Evolutionary conservation across 2,888 invertebrate species (phyloP).

Genomic region (Branchipolynoe longqiensis): DNA sequence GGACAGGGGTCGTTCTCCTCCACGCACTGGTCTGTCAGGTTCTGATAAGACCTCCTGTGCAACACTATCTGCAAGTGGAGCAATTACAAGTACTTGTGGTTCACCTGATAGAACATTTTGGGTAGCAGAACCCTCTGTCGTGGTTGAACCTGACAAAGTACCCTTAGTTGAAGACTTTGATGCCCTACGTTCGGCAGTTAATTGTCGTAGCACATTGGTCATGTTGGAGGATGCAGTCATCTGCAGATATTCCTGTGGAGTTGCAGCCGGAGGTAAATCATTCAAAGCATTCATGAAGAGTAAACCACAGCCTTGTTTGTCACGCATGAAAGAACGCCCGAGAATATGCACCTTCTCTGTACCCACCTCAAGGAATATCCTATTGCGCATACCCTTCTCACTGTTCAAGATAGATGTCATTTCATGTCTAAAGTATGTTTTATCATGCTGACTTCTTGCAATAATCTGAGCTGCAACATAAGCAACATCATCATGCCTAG

Average conservation of each 20-base stretch:
- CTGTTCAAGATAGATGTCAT: background rate
- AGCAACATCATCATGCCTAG: constrained; percentile 34
- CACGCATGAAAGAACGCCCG: background rate
- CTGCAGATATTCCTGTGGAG: background rate
- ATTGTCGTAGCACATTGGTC: background rate
- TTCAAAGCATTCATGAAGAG: constrained; percentile 13
- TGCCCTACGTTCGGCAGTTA: background rate
- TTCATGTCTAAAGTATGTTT: background rate
- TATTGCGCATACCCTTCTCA: background rate
- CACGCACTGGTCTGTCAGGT: background rate
- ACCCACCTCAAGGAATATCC: background rate
- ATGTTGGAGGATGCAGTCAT: background rate
- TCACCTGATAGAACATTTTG: too few species aligned
- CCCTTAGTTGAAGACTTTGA: too few species aligned
- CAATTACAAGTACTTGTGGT: constrained; percentile 9
- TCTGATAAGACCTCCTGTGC: background rate
- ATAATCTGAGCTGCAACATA: constrained; percentile 45
- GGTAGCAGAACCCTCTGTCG: too few species aligned
- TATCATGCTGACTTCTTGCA: constrained; percentile 40
- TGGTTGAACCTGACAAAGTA: too few species aligned
- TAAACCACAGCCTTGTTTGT: background rate
- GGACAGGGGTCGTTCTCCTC: background rate
- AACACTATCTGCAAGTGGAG: background rate
- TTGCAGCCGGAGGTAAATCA: background rate
- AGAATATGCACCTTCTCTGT: constrained; percentile 20